A percentile compares a stretch with the other conserved stretches of the same genome.
Evolutionary conservation across 2,113 vertebrate species (phyloP).

Genomic region (Lutjanus erythropterus): DNA sequence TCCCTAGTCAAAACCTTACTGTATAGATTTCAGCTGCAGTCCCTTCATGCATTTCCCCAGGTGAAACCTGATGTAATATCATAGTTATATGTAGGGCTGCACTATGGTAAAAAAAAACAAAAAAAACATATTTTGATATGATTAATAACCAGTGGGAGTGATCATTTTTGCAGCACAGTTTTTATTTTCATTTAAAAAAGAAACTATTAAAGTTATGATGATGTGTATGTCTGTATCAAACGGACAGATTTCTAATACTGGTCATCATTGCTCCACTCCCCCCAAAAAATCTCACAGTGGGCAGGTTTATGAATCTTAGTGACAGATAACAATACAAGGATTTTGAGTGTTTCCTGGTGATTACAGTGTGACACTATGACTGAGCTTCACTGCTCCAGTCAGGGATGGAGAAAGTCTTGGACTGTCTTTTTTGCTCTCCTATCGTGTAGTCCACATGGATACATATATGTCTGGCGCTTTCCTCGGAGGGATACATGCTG

Average conservation of each 20-base stretch:
- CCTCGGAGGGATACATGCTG: slow-evolving; percentile 86
- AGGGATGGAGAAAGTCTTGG: slow-evolving; percentile 90
- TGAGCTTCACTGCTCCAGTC: slow-evolving; percentile 81
- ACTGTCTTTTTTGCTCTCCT: slow-evolving; percentile 85
- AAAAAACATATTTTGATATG: too few species aligned
- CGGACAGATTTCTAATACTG: too few species aligned
- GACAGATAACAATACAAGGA: neutral
- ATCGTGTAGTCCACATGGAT: slow-evolving; percentile 87
- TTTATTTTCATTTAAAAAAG: too few species aligned
- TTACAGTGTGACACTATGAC: neutral
- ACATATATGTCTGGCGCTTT: slow-evolving; percentile 87
- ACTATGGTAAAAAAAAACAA: too few species aligned
- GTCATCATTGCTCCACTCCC: neutral
- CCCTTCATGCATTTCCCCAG: neutral
- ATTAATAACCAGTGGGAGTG: too few species aligned
- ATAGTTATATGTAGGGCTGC: too few species aligned
- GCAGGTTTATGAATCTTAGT: neutral
- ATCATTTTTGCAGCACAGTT: too few species aligned
- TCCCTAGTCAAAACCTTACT: neutral
- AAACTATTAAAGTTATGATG: too few species aligned
- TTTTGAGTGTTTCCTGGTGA: neutral
- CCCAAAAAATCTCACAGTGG: neutral
- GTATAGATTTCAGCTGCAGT: neutral
- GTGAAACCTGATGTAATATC: neutral
- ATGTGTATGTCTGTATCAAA: too few species aligned